Percentiles rank a stretch among this genome's conserved stretches.
Evolutionary conservation across 2,113 vertebrate species (phyloP).

Genomic region (Acanthochromis polyacanthus): DNA sequence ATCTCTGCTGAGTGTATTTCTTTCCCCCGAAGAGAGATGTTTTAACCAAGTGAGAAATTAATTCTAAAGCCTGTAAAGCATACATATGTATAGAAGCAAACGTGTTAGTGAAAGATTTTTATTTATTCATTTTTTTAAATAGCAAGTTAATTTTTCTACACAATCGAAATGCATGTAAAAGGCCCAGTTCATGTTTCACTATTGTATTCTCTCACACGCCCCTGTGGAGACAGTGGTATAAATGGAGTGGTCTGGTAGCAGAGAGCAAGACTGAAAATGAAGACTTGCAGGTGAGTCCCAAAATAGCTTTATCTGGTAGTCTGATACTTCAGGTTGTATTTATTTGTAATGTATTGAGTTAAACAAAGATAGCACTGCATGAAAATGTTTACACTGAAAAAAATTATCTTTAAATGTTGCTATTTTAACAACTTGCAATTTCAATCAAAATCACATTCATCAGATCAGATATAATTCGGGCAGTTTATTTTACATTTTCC

Average conservation of each 20-base stretch:
- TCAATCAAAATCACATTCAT: no score
- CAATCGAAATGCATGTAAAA: constrained; percentile 14
- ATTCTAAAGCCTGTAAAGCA: no score
- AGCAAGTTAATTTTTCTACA: neutral
- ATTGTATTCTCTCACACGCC: constrained; percentile 68
- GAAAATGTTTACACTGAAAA: no score
- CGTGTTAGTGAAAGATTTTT: neutral
- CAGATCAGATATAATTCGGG: no score
- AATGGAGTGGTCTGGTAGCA: constrained; percentile 44
- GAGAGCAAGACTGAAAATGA: constrained; percentile 40
- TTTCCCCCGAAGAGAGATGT: no score
- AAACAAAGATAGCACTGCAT: neutral
- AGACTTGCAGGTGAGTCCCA: constrained; percentile 65
- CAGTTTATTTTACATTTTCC: neutral
- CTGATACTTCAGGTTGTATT: neutral
- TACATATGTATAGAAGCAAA: neutral
- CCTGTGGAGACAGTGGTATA: constrained; percentile 63
- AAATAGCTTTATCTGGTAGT: neutral
- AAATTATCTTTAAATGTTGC: neutral
- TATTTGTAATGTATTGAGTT: neutral
- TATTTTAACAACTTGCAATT: no score
- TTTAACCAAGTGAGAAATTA: no score
- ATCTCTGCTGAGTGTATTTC: no score
- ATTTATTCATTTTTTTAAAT: no score
- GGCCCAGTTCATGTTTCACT: constrained; percentile 69